Percentiles rank a stretch among this genome's conserved stretches.
phyloP scores from a whole-genome alignment of 1,140 invertebrate species.

The Leucophenga varia region DNA sequence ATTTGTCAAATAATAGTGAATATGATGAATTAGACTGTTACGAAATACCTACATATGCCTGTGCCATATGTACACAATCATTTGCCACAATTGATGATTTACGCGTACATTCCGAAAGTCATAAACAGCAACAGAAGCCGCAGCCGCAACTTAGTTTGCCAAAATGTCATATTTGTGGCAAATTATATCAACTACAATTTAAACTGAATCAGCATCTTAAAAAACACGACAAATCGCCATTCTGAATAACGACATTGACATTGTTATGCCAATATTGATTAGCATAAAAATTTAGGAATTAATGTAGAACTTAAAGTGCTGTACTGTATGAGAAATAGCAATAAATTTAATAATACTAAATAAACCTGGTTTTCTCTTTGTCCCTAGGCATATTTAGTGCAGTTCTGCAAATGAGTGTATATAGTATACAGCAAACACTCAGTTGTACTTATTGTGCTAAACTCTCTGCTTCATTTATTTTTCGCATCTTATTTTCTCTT shows the following conservation, averaged over 20 bases:
- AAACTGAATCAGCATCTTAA: slow-evolving; percentile 41
- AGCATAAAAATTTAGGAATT: background rate
- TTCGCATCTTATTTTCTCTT: too few relatives aligned
- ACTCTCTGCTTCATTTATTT: too few relatives aligned
- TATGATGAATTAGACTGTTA: too few relatives aligned
- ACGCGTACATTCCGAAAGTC: slow-evolving; percentile 11
- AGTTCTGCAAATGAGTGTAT: background rate
- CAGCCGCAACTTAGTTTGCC: too few relatives aligned
- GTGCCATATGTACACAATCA: slow-evolving; percentile 19
- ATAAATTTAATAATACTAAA: background rate
- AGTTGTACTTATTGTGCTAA: too few relatives aligned
- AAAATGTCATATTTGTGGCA: slow-evolving; percentile 32
- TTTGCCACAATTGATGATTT: slow-evolving; percentile 7
- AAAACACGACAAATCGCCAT: slow-evolving; percentile 15
- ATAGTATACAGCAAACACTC: too few relatives aligned
- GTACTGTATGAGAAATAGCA: slow-evolving; percentile 7
- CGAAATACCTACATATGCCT: slow-evolving; percentile 24
- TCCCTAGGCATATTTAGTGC: slow-evolving; percentile 1
- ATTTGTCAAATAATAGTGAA: too few relatives aligned
- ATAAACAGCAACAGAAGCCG: too few relatives aligned
- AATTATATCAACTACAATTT: slow-evolving; percentile 35
- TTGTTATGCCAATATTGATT: background rate
- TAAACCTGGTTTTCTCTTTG: slow-evolving; percentile 3
- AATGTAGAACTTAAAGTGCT: slow-evolving; percentile 25
- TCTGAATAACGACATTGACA: background rate